Evolutionary conservation across 2,797 vertebrate species (phyloP).

Genomic region (Lepus townsendii): DNA sequence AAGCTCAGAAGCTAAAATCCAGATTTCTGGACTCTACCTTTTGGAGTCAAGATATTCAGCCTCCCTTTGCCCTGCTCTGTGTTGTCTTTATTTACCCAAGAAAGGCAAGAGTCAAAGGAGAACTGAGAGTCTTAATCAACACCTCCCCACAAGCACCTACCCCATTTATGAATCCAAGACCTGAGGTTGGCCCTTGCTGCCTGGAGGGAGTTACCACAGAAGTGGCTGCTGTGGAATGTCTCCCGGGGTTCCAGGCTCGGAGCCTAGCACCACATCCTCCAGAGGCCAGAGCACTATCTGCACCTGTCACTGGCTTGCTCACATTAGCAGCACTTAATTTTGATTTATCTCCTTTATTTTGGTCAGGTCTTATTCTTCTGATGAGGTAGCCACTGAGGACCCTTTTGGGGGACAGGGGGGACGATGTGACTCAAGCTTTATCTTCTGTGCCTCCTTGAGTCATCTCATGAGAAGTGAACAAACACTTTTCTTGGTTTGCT

Average conservation of each 20-base stretch:
- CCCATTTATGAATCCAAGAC: background rate
- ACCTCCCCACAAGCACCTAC: background rate
- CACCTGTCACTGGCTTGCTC: background rate
- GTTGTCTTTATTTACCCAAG: background rate
- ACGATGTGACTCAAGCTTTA: background rate
- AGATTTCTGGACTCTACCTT: background rate
- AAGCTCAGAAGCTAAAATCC: background rate
- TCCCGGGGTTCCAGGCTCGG: rapidly evolving
- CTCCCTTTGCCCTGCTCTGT: background rate
- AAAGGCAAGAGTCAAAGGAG: background rate
- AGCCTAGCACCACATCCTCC: rapidly evolving
- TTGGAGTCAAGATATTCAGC: background rate
- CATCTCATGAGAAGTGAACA: conserved; percentile 49
- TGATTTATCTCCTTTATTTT: conserved; percentile 63
- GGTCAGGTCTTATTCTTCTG: background rate
- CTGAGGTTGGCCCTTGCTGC: background rate
- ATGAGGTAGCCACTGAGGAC: background rate
- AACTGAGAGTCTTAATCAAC: background rate
- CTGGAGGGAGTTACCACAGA: background rate
- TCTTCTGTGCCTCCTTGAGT: conserved; percentile 51
- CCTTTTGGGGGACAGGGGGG: background rate
- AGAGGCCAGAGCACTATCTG: background rate
- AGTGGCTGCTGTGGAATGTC: rapidly evolving
- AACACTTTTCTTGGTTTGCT: conserved; percentile 58
- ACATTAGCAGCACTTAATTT: background rate